Evolutionary conservation across 2,797 vertebrate genomes (phyloP).

Genomic region (Momotus momota): DNA sequence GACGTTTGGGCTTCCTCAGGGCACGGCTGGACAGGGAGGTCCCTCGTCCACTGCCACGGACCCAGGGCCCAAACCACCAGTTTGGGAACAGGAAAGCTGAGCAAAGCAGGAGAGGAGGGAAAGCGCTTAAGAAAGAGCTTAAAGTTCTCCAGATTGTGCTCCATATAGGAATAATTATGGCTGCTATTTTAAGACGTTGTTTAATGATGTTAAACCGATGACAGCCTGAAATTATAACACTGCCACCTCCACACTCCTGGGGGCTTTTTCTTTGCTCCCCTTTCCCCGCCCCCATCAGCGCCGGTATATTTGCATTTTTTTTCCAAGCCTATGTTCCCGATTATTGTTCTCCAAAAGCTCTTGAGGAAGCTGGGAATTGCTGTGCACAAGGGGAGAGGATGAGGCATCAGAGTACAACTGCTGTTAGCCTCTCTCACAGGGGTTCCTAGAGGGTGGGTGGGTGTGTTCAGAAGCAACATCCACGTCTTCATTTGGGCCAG

Average conservation of each 20-base stretch:
- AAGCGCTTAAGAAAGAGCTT: fast-evolving
- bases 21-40: not conserved
- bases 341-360: not conserved
- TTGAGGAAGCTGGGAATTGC: not conserved
- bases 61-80: fast-evolving
- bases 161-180: conserved; percentile 60
- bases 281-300: not conserved
- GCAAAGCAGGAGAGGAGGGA: not conserved
- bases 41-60: fast-evolving
- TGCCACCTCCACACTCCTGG: conserved; percentile 68
- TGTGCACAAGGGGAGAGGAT: not conserved
- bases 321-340: not conserved
- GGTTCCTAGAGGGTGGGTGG: fast-evolving
- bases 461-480: not conserved
- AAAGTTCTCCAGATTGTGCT: conserved; percentile 42
- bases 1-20: not conserved
- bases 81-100: not conserved
- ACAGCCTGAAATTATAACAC: conserved; percentile 76
- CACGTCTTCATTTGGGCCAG: not conserved
- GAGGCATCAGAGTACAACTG: not conserved
- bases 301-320: conserved; percentile 65
- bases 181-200: conserved; percentile 72
- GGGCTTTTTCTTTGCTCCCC: conserved; percentile 37
- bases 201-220: conserved; percentile 68
- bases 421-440: fast-evolving